Conservation (phyloP, 2,888 invertebrate genomes). For the Sylvicola cinctus region DNA sequence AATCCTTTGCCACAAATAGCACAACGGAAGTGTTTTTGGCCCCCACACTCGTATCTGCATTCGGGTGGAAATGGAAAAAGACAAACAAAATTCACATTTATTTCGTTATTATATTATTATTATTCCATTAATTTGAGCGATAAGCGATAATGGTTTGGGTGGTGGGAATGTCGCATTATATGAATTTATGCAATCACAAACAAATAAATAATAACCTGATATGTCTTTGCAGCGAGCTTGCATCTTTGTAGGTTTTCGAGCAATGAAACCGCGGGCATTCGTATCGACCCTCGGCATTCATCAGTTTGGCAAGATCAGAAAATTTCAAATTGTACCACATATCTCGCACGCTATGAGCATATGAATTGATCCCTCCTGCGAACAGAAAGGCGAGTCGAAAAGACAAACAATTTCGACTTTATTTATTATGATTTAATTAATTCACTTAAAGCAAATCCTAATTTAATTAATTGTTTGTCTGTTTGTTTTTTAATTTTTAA, state of each 20-base stretch:
- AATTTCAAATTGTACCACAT: slow-evolving; percentile 27
- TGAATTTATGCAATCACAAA: slow-evolving; percentile 1
- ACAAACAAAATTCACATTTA: slow-evolving; percentile 2
- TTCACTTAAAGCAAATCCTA: too few relatives aligned
- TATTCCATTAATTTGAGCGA: too few relatives aligned
- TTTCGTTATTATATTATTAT: too few relatives aligned
- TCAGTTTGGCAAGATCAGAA: slow-evolving; percentile 25
- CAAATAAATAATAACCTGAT: slow-evolving; percentile 16
- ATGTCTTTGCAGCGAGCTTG: slow-evolving; percentile 27
- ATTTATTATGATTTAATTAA: too few relatives aligned
- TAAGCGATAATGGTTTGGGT: too few relatives aligned
- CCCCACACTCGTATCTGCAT: slow-evolving; percentile 45
- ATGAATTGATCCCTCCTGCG: too few relatives aligned
- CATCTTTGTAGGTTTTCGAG: slow-evolving; percentile 27
- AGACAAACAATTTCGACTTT: too few relatives aligned
- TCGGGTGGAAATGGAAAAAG: slow-evolving; percentile 1
- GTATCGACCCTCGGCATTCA: slow-evolving; percentile 26
- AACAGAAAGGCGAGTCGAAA: too few relatives aligned
- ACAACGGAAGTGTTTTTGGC: slow-evolving; percentile 44
- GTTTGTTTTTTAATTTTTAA: too few relatives aligned
- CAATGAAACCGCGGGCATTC: slow-evolving; percentile 26
- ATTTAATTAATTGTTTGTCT: too few relatives aligned
- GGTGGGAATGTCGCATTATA: slow-evolving; percentile 2
- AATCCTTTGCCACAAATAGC: slow-evolving; percentile 40
- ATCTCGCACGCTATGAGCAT: too few relatives aligned